Base-by-base conservation (phyloP, 2,113 vertebrate species). In the Chloropsis cyanopogon region DNA sequence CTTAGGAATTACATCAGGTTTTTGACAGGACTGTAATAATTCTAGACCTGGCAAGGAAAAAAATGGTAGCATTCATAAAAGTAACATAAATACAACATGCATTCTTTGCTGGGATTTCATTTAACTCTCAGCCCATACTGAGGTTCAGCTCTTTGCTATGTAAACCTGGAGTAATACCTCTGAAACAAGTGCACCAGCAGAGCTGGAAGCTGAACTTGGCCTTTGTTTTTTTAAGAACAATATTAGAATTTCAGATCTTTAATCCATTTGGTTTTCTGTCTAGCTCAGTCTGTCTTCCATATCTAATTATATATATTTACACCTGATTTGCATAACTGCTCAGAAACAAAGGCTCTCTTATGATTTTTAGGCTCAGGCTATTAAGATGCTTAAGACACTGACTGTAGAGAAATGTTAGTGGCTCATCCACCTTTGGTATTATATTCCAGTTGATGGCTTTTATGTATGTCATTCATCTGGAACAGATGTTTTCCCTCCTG, bases 401-500 rank as follows among this genome's bases (percentile, higher is more conserved):
- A 60, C 73, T 81, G 47, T 28, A 52, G 53, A 41, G 82, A 57
- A 78, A 93, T 41, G 11, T 79, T 60, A 83, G 39, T 65, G 64
- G 8, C 53, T 69, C n/a, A 66, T 60, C 12, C 52, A 82, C 60
- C 19, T 42, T 50, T 66, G 85, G 41, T 76, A 12, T 66, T 60
- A 15, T 47, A 65, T 54, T 90, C 28, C 41, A 47, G 15, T 24
- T 71, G 46, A 64, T 79, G 44, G 35, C n/a, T 92, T 86, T 92
- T 86, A 10, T 66, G 35, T 46, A 21, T 84, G 42, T n/a, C 77
- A 71, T 76, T 92, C 77, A 94, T 86, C 73, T 94, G 60, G 23
- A 94, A 71, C 52, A 90, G 85, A 88, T 90, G 61, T 94, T 94
- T 91, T 83, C 53, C 68, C 68, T 95, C 64, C 23, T 6, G 5